phyloP scores from a whole-genome alignment of 64 coral and sea anemone species.

The Dendronephthya gigantea region DNA sequence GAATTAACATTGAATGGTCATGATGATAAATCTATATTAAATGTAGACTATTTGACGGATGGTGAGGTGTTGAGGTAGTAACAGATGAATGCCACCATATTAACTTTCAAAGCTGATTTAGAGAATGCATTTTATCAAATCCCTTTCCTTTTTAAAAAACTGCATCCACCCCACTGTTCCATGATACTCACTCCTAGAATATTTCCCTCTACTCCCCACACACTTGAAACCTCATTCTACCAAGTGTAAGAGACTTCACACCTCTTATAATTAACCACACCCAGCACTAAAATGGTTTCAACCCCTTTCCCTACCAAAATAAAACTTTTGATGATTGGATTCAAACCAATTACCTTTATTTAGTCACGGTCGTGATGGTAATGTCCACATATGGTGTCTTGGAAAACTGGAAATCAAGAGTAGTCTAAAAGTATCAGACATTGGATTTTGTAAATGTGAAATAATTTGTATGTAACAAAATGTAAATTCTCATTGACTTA shows the following conservation, averaged over 20 bases:
- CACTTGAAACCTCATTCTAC: too few species aligned
- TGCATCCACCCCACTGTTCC: too few species aligned
- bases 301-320: background rate
- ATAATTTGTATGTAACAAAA: background rate
- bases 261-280: too few species aligned
- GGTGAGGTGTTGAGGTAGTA: slow-evolving; percentile 5
- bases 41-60: background rate
- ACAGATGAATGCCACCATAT: too few species aligned
- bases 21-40: slow-evolving; percentile 37
- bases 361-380: slow-evolving; percentile 60
- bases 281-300: background rate
- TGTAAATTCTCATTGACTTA: too few species aligned
- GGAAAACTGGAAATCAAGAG: background rate
- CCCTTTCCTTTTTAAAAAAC: too few species aligned
- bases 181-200: too few species aligned
- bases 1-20: slow-evolving; percentile 33
- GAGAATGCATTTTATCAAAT: too few species aligned
- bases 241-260: too few species aligned
- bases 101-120: too few species aligned
- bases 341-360: background rate
- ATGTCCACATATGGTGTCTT: slow-evolving; percentile 32
- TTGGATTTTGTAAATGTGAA: slow-evolving; percentile 66
- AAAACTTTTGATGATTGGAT: background rate
- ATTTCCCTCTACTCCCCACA: too few species aligned
- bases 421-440: slow-evolving; percentile 13